phyloP scores from a whole-genome alignment of 2,113 vertebrate species.

The Pycnonotus jocosus region DNA sequence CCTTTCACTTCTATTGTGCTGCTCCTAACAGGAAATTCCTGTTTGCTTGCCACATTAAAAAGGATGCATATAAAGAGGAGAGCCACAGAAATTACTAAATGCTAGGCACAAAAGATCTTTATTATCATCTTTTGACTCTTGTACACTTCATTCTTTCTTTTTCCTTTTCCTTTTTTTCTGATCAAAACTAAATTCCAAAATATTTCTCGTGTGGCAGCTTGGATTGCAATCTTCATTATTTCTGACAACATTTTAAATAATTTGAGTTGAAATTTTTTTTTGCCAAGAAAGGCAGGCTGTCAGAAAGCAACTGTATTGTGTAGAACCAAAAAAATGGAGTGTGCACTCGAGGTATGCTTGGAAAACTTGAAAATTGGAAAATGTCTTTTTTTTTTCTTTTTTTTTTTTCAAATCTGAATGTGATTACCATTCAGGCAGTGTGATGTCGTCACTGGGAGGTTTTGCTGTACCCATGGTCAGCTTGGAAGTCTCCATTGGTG shows the following conservation, averaged over 20 bases:
- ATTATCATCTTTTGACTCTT: slow-evolving; percentile 44
- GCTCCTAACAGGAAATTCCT: slow-evolving; percentile 26
- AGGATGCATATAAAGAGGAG: background rate
- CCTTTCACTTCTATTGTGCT: background rate
- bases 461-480: slow-evolving; percentile 48
- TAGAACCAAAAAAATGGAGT: background rate
- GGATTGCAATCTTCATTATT: slow-evolving; percentile 39
- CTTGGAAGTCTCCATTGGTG: slow-evolving; percentile 25
- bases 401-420: slow-evolving; percentile 59
- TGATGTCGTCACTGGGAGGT: slow-evolving; percentile 49
- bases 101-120: slow-evolving; percentile 51
- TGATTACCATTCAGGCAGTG: slow-evolving; percentile 53
- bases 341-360: slow-evolving; percentile 14
- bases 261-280: slow-evolving; percentile 18
- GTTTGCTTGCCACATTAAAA: slow-evolving; percentile 4
- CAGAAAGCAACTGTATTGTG: background rate
- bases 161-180: background rate
- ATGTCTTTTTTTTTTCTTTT: background rate
- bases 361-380: background rate
- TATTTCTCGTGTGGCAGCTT: background rate
- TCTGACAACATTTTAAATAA: slow-evolving; percentile 58
- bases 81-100: slow-evolving; percentile 5
- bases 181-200: slow-evolving; percentile 6
- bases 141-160: background rate
- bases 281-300: background rate